These are phyloP conservation scores for Andrena fulva DNA, from an alignment of 2,888 invertebrate genomes.

Conservation along the genomic window DNA sequence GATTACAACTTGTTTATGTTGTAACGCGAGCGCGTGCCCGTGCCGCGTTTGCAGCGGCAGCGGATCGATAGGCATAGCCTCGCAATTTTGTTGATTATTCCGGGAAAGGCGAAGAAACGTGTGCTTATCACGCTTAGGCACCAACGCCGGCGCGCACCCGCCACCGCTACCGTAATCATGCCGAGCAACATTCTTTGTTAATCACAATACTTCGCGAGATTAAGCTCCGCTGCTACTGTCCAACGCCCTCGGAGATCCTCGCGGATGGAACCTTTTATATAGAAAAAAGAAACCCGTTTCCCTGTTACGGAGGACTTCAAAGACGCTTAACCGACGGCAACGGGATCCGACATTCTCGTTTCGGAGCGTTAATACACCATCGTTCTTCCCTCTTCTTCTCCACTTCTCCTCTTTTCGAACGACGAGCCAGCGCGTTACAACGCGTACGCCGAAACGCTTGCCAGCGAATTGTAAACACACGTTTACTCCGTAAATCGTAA, in stretches of 20 bases:
- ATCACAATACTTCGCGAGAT: no score
- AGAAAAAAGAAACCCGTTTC: no score
- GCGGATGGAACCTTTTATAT: no score
- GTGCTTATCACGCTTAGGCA: background rate
- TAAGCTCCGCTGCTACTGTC: no score
- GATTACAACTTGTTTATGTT: slow-evolving; percentile 4
- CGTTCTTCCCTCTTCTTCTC: background rate
- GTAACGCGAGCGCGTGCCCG: background rate
- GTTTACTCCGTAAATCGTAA: slow-evolving; percentile 44
- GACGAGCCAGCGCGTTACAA: background rate
- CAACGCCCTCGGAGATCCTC: no score
- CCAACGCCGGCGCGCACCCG: no score
- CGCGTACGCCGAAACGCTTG: background rate
- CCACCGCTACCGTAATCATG: no score
- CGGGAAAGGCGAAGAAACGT: background rate
- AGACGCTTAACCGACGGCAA: no score
- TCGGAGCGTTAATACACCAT: no score
- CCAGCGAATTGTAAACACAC: slow-evolving; percentile 1
- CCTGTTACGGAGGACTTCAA: no score
- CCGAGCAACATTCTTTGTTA: no score
- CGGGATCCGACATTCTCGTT: no score
- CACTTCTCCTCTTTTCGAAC: background rate
- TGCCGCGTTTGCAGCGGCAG: background rate
- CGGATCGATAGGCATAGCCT: background rate
- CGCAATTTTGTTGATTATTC: slow-evolving; percentile 8